Percentiles rank a stretch among this genome's conserved stretches.
phyloP scores from a whole-genome alignment of 2,113 vertebrate species.

The Todiramphus chloris region DNA sequence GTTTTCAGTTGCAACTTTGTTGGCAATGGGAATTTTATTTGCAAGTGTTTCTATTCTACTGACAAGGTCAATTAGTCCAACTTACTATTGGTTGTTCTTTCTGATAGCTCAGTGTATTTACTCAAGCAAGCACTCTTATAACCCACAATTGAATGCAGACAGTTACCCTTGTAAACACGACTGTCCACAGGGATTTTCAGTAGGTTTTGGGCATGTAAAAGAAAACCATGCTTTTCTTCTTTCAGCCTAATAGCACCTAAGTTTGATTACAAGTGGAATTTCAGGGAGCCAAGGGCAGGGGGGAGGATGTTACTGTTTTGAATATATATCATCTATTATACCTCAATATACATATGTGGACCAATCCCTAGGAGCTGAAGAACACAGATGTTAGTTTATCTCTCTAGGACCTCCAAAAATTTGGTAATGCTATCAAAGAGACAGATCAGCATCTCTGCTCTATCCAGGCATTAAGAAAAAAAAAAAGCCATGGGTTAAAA shows the following conservation, averaged over 20 bases:
- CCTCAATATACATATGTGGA: neutral
- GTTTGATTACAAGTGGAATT: slow-evolving; percentile 28
- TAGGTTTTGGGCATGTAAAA: slow-evolving; percentile 41
- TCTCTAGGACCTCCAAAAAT: neutral
- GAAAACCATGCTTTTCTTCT: slow-evolving; percentile 25
- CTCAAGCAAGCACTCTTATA: slow-evolving; percentile 67
- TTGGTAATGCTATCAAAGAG: neutral
- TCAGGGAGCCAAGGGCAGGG: neutral
- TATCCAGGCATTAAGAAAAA: neutral
- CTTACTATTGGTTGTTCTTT: slow-evolving; percentile 68
- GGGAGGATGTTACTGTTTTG: neutral
- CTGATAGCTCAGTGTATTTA: slow-evolving; percentile 65
- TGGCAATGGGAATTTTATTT: slow-evolving; percentile 73
- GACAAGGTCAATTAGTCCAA: slow-evolving; percentile 73
- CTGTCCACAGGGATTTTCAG: slow-evolving; percentile 53
- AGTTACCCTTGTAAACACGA: slow-evolving; percentile 67
- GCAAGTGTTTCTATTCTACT: slow-evolving; percentile 73
- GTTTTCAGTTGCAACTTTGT: slow-evolving; percentile 64
- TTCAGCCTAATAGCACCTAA: neutral
- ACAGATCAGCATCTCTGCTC: neutral
- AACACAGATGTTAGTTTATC: neutral
- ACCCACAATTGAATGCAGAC: slow-evolving; percentile 65
- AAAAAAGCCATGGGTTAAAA: neutral
- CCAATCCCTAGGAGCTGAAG: neutral
- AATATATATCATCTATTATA: neutral